phyloP scores from a whole-genome alignment of 1,140 invertebrate genomes.

The Drosophila gunungcola region DNA sequence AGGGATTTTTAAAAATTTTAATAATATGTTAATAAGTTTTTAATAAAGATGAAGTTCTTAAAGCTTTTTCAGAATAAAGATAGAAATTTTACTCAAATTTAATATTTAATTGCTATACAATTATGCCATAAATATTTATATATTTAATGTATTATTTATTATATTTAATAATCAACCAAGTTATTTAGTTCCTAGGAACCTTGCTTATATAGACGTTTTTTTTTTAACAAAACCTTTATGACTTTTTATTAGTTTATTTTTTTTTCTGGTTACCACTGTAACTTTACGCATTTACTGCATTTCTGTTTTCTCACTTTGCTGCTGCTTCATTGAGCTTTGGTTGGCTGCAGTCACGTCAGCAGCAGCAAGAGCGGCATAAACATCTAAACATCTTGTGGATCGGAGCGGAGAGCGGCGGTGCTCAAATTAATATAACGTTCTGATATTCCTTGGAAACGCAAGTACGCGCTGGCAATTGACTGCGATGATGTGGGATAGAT shows the following conservation, averaged over 20 bases:
- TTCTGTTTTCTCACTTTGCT: slow-evolving; percentile 17
- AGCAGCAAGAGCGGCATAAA: slow-evolving; percentile 4
- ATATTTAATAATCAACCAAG: too few relatives aligned
- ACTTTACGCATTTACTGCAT: slow-evolving; percentile 29
- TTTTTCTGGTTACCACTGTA: not conserved
- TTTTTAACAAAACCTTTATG: too few relatives aligned
- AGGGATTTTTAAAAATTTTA: not conserved
- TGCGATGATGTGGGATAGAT: slow-evolving; percentile 45
- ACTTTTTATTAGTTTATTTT: not conserved
- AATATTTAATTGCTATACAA: too few relatives aligned
- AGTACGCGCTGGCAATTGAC: slow-evolving; percentile 41
- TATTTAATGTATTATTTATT: too few relatives aligned
- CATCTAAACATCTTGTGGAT: slow-evolving; percentile 16
- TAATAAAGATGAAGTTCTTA: too few relatives aligned
- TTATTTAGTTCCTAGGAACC: too few relatives aligned
- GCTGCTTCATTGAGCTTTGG: slow-evolving; percentile 72
- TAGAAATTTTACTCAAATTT: too few relatives aligned
- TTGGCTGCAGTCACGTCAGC: slow-evolving; percentile 77
- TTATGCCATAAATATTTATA: too few relatives aligned
- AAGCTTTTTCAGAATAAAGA: too few relatives aligned
- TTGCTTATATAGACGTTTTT: too few relatives aligned
- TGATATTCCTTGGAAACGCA: slow-evolving; percentile 61
- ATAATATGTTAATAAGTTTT: too few relatives aligned
- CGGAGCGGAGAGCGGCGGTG: slow-evolving; percentile 36
- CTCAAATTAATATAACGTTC: slow-evolving; percentile 77